Base-by-base conservation (phyloP, 2,888 invertebrate species). In the Cyaniris semiargus region DNA sequence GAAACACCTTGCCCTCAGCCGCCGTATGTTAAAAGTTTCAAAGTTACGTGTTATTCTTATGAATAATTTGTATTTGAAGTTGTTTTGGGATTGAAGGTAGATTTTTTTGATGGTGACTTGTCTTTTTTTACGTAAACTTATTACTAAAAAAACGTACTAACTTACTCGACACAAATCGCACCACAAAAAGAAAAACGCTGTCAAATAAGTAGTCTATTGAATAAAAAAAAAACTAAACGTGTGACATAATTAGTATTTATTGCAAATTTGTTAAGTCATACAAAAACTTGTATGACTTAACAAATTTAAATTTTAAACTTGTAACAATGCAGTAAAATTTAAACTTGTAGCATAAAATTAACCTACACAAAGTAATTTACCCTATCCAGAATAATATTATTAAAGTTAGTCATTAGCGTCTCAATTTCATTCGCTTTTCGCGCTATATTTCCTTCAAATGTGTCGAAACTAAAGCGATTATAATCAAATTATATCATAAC, bases 401-500 rank as follows among this genome's bases (percentile, higher is more conserved):
- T 44, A 53, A 53, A 18, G 53, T 53, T 53, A 53, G 44, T 3
- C 53, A 53, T 53, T 48, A 48, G 48, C 38, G 15, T 38, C 48
- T 72, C 48, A 8, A 72, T 72, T 48, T 48, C 23, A 38, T 44
- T 34, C 21, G n/a, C 70, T n/a, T 34, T 70, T 34, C 7, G 23
- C 21, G 34, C 48, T 72, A 72, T 48, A 72, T 72, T 72, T 72
- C 78, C 76, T 80, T 78, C 31, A 70, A 23, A 77, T 60, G 75
- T 44, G 27, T 31, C 76, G 77, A 77, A 80, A 82, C 85, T 89
- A 86, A 81, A 84, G 85, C 85, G 84, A 87, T 87, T 87, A 88
- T 86, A 86, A 86, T 87, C 87, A 87, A 87, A 88, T 88, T 88
- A 88, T 85, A 84, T 83, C 82, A 80, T 82, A 85, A 84, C 85